Percentiles rank a stretch among this genome's conserved stretches.
Conservation (phyloP, 2,797 vertebrate genomes). For the Rousettus madagascariensis region DNA sequence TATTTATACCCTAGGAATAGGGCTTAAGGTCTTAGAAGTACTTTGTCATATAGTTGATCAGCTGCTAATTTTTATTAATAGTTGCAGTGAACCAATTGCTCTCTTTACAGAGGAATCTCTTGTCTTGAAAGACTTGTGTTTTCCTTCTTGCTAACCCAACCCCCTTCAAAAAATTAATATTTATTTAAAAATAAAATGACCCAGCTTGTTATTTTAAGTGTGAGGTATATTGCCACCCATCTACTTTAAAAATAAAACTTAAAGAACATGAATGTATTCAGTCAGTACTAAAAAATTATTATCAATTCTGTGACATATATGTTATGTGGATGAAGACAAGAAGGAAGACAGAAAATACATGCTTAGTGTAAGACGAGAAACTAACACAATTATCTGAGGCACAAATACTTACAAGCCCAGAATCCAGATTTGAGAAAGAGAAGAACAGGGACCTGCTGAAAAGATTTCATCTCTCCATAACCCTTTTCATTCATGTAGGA, state of each 20-base stretch:
- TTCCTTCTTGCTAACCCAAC: background rate
- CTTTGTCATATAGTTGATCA: background rate
- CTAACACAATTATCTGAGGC: background rate
- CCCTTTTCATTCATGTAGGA: background rate
- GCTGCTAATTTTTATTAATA: background rate
- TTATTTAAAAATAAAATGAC: constrained; percentile 2
- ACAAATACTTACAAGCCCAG: background rate
- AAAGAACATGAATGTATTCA: background rate
- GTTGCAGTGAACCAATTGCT: background rate
- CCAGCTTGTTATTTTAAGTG: background rate
- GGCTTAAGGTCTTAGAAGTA: background rate
- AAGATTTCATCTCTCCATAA: background rate
- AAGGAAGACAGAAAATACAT: background rate
- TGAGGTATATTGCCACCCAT: background rate
- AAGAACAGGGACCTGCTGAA: background rate
- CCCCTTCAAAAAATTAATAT: background rate
- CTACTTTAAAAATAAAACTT: constrained; percentile 25
- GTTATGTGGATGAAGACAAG: background rate
- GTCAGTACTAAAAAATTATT: background rate
- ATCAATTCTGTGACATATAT: background rate
- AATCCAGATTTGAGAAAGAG: background rate
- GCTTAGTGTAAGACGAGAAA: background rate
- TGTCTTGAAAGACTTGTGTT: background rate
- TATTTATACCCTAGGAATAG: background rate
- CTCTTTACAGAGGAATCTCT: background rate